Percentiles rank a stretch among this genome's conserved stretches.
phyloP scores from a whole-genome alignment of 2,797 vertebrate species.

The Pangasius macronema region DNA sequence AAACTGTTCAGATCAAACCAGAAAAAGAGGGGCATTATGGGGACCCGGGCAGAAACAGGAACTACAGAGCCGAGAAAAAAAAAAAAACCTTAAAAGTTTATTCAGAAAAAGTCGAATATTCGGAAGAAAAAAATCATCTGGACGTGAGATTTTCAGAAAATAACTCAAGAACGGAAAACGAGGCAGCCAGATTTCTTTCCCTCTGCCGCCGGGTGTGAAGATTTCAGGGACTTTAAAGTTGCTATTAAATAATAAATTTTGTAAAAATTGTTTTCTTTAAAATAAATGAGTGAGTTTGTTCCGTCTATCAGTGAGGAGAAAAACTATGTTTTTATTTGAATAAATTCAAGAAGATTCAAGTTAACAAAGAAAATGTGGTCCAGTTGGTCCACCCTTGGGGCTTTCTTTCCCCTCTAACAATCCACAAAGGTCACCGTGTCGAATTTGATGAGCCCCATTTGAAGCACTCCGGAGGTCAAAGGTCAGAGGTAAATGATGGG shows the following conservation, averaged over 20 bases:
- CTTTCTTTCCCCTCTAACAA: not conserved
- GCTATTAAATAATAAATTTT: not conserved
- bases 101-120: not conserved
- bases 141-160: not conserved
- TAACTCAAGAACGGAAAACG: not conserved
- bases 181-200: no score
- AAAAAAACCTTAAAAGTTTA: not conserved
- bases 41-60: not conserved
- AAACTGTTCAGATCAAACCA: not conserved
- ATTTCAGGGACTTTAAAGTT: not conserved
- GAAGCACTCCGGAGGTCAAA: slow-evolving; percentile 38
- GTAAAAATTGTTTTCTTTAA: not conserved
- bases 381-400: not conserved
- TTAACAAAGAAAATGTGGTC: not conserved
- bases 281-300: not conserved
- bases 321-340: not conserved
- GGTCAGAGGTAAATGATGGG: slow-evolving; percentile 70
- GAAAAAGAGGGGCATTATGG: not conserved
- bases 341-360: no score
- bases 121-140: not conserved
- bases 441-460: slow-evolving; percentile 48
- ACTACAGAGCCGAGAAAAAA: no score
- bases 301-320: not conserved
- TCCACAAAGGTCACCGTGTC: slow-evolving; percentile 33
- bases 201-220: not conserved